Evolutionary conservation across 2,113 vertebrate species (phyloP).

Genomic region (Emydura subglobosa): DNA sequence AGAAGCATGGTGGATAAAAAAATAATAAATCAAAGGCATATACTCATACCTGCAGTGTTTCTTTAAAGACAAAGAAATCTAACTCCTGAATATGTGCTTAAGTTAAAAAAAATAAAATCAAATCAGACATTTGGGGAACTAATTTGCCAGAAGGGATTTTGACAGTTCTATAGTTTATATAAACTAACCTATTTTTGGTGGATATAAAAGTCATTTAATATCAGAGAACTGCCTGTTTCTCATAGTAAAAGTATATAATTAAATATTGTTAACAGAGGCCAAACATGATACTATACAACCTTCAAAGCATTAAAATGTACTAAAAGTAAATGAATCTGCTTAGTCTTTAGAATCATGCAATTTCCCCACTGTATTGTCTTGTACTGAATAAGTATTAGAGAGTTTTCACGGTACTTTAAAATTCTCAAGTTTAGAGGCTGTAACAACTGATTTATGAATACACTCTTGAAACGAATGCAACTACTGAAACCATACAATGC

Average conservation of each 20-base stretch:
- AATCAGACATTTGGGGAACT: neutral
- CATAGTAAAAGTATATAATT: neutral
- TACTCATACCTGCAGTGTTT: neutral
- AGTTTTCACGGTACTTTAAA: neutral
- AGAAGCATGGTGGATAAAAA: neutral
- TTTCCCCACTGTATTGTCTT: neutral
- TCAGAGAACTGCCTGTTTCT: neutral
- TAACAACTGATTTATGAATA: neutral
- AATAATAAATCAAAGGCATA: neutral
- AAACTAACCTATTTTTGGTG: neutral
- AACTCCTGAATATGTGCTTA: neutral
- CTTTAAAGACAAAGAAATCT: neutral
- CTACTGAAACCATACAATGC: neutral
- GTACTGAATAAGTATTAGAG: neutral
- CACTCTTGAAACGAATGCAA: neutral
- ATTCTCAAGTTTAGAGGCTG: neutral
- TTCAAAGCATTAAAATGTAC: neutral
- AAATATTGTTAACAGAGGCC: fast-evolving
- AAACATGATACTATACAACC: neutral
- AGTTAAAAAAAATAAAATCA: neutral
- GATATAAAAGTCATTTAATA: neutral
- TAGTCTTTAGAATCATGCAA: neutral
- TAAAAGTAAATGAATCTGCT: neutral
- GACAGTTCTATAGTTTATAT: neutral
- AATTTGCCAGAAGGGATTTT: neutral